A percentile compares a stretch with the other conserved stretches of the same genome.
Conservation (phyloP, 2,888 invertebrate genomes). For the Pandemis cinnamomeana region DNA sequence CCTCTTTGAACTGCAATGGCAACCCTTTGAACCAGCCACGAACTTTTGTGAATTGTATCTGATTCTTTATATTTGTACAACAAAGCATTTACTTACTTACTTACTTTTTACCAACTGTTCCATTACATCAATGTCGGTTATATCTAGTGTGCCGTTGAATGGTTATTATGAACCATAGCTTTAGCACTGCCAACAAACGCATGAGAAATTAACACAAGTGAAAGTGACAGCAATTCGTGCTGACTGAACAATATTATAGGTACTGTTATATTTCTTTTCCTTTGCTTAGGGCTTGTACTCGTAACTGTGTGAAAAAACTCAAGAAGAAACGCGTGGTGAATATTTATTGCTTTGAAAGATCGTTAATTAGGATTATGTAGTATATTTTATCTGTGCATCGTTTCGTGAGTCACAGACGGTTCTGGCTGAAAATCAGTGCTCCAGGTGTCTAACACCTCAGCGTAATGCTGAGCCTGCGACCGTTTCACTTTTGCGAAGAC, state of each 20-base stretch:
- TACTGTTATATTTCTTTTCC: slow-evolving; percentile 18
- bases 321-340: neutral
- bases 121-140: neutral
- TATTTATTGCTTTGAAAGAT: neutral
- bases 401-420: too few species aligned
- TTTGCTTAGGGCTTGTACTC: slow-evolving; percentile 1
- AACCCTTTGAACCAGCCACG: too few species aligned
- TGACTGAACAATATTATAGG: slow-evolving; percentile 25
- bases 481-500: too few species aligned
- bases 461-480: too few species aligned
- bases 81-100: too few species aligned
- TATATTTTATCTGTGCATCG: too few species aligned
- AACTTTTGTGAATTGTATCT: too few species aligned
- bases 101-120: neutral
- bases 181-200: slow-evolving; percentile 24
- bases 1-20: too few species aligned
- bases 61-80: too few species aligned
- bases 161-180: neutral
- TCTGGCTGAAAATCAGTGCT: too few species aligned
- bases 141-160: neutral
- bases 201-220: slow-evolving; percentile 33
- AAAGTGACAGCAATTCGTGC: slow-evolving; percentile 22
- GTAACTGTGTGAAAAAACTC: slow-evolving; percentile 2
- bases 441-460: too few species aligned
- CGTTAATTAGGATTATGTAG: neutral